Conservation (phyloP, 2,888 invertebrate species). For the Escarpia spicata region DNA sequence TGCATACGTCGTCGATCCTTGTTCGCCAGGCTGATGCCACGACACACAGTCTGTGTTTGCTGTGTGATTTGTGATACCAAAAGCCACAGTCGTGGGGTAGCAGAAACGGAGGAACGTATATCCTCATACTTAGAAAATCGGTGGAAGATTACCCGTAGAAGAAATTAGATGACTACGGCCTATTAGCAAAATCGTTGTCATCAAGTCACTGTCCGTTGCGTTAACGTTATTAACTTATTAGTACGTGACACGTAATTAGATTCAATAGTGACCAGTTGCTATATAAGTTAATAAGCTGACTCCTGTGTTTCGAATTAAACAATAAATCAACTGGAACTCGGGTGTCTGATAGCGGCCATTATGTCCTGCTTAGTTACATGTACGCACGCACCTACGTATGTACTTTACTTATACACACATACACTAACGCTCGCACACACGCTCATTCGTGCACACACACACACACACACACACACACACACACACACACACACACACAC, state of each 20-base stretch:
- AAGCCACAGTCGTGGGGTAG: background rate
- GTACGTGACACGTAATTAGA: background rate
- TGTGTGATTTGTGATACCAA: background rate
- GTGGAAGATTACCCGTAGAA: no score
- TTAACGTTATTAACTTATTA: background rate
- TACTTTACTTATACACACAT: background rate
- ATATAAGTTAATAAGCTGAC: no score
- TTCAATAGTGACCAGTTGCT: background rate
- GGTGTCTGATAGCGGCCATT: background rate
- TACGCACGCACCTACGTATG: background rate
- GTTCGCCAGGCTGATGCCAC: background rate
- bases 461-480: constrained; percentile 27
- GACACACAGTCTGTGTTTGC: background rate
- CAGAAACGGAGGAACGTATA: background rate
- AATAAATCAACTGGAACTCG: background rate
- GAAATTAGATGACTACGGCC: no score
- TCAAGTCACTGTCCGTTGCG: background rate
- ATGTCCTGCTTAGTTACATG: background rate
- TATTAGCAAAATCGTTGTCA: no score
- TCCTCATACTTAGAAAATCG: background rate
- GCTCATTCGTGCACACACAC: no score
- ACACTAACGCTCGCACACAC: no score
- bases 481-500: background rate
- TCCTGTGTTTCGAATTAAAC: background rate
- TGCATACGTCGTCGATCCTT: background rate